Evolutionary conservation across 2,797 vertebrate species (phyloP), one percentile per base, ranked within the genome.

Genomic region (Rhynchonycteris naso): DNA sequence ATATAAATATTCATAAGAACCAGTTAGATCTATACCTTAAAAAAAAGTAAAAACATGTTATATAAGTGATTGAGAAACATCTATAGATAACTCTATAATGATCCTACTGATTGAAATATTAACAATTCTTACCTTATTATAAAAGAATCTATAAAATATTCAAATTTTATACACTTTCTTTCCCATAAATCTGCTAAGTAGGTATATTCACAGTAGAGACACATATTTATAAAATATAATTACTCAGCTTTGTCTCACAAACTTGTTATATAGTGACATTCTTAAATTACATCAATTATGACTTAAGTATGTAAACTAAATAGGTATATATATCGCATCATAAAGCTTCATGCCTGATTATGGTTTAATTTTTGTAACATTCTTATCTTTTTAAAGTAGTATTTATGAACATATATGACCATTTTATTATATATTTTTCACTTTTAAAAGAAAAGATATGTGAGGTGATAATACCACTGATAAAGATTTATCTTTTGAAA

Each of bases 341-440:
- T 68, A 88, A 91, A 78, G 33, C 5, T 3, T 75, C 47, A 50
- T 61, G 14, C 38, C 3, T 76, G 22, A 15, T 24, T 30, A 1
- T 86, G 56, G 88, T 69, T 72, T 28, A 66, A 38, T 76, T 84
- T 95, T 88, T 84, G 30, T 33, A 65, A 86, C 14, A 81, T 56
- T 68, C 18, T 54, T 83, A 58, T n/a, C 26, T 56, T 78, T 71
- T 68, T 43, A 82, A 4, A 22, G 15, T 61, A 89, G 28, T 38
- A 66, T 65, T 43, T 74, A 19, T 91, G 19, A 92, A 72, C 38
- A 47, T 59, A 52, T 19, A 66, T 26, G 12, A 88, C 54, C 5
- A 80, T 80, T 82, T 75, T 75, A 84, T 65, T 52, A 5, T 21
- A 33, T 30, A 22, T 61, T 30, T 54, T 80, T 30, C 18, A 68